Conservation (phyloP, 1,140 invertebrate species). For the Camponotus floridanus region DNA sequence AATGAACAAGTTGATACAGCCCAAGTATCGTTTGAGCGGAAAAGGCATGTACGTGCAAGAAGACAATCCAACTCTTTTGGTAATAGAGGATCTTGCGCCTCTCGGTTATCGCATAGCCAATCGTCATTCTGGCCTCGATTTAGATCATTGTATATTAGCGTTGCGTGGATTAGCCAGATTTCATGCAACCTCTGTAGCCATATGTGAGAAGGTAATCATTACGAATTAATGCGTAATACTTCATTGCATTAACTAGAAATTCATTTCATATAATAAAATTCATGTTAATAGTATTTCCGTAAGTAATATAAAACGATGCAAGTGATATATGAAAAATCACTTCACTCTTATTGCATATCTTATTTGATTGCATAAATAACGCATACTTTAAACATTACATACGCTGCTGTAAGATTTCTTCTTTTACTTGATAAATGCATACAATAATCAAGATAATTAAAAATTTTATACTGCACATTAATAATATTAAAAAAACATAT, state of each 20-base stretch:
- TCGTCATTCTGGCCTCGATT: slow-evolving; percentile 86
- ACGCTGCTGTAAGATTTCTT: background rate
- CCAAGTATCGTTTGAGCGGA: slow-evolving; percentile 69
- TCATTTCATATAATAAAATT: background rate
- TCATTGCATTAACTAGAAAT: background rate
- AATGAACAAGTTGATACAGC: slow-evolving; percentile 78
- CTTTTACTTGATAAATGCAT: background rate
- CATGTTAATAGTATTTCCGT: background rate
- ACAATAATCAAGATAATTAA: background rate
- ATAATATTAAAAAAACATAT: background rate
- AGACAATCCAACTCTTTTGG: slow-evolving; percentile 83
- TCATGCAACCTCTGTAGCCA: slow-evolving; percentile 87
- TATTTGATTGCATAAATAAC: background rate
- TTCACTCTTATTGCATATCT: no score
- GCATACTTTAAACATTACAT: background rate
- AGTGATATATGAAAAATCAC: background rate
- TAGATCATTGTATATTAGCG: slow-evolving; percentile 85
- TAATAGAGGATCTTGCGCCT: slow-evolving; percentile 86
- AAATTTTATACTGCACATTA: background rate
- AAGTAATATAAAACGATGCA: no score
- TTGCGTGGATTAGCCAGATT: slow-evolving; percentile 87
- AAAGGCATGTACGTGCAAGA: slow-evolving; percentile 78
- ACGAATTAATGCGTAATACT: background rate
- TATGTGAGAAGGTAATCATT: slow-evolving; percentile 85
- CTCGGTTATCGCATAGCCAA: slow-evolving; percentile 87